Base-by-base conservation (phyloP, 1,140 invertebrate species). In the Leptinotarsa texana region DNA sequence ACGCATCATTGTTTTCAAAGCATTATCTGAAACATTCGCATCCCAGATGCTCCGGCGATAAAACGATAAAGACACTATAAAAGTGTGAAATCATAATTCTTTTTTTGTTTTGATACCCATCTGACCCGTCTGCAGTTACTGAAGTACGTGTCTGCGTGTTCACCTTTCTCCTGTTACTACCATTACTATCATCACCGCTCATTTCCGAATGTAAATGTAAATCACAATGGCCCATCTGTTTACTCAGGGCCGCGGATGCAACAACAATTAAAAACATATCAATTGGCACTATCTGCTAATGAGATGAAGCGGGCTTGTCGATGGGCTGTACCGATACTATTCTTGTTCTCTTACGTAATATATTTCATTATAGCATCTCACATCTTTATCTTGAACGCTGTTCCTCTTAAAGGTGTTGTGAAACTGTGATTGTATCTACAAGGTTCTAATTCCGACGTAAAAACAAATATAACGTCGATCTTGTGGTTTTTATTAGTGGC, bases 261-360 rank as follows among this genome's bases (percentile, higher is more conserved):
- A 57, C 51, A 57, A 57, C 51, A 57, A 57, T 57, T 57, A 57
- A 57, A 57, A 57, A 57, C 51, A 57, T 57, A 57, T 57, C 51
- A 18, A 57, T 57, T 57, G 51, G 51, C 51, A 57, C 51, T 57
- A 57, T 57, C 51, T 57, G 51, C 51, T 57, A n/a, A 57, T 57
- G 51, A 57, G 51, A 57, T 57, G 51, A 57, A 57, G 51, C 51
- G 51, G 51, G 51, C 15, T 57, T 57, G 51, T 57, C 51, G 51
- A 57, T 57, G 51, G 51, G 51, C 51, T 57, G 51, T 57, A 57
- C 51, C 51, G 51, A 57, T 57, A 57, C 51, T 57, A 57, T 57
- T 57, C 51, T 57, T 57, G 51, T 57, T 57, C 51, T 57, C 51
- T 57, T 57, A 57, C 51, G 51, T 57, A 57, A 57, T 57, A 57